Conservation (phyloP, 2,113 vertebrate species). For the Pyxicephalus adspersus region DNA sequence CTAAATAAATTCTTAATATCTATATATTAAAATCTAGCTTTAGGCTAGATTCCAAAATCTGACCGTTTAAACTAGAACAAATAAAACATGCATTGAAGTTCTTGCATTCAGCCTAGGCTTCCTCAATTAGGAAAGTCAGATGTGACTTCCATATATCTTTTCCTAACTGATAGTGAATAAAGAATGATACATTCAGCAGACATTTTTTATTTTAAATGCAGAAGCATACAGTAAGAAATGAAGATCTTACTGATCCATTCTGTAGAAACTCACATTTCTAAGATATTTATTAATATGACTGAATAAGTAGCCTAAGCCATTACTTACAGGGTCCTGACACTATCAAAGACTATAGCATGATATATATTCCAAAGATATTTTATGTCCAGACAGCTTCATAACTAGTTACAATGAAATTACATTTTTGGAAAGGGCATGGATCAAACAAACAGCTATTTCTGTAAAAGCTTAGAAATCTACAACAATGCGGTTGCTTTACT, state of each 20-base stretch:
- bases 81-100: neutral
- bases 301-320: neutral
- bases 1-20: too few relatives aligned
- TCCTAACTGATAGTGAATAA: neutral
- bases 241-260: conserved; percentile 2
- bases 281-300: neutral
- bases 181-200: neutral
- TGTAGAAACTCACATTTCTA: neutral
- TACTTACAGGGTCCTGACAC: neutral
- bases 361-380: too few relatives aligned
- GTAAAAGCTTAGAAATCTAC: too few relatives aligned
- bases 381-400: too few relatives aligned
- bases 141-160: neutral
- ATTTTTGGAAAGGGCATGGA: too few relatives aligned
- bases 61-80: neutral
- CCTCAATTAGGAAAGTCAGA: neutral
- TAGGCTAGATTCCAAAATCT: neutral
- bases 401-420: too few relatives aligned
- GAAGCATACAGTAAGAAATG: conserved; percentile 3
- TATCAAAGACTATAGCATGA: neutral
- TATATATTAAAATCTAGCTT: too few relatives aligned
- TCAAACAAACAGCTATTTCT: too few relatives aligned
- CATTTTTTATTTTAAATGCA: conserved; percentile 4
- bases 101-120: neutral
- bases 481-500: too few relatives aligned